Evolutionary conservation across 2,888 invertebrate genomes (phyloP), one percentile per base, ranked within the genome.

Genomic region (Drosophila hamatofila): DNA sequence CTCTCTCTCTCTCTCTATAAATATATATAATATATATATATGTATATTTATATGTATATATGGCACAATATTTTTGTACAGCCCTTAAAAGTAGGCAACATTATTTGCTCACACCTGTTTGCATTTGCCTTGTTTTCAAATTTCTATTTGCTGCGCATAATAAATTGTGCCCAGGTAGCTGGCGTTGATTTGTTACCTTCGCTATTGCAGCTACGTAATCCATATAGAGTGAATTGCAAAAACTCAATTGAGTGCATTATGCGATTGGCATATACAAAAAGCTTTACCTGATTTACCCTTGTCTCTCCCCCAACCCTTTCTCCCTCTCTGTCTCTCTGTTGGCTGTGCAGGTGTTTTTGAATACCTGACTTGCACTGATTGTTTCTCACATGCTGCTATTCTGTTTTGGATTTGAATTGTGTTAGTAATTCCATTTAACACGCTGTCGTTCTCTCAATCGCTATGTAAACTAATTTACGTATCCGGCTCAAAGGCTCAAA

Each of bases 171-270:
- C 9, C 21, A 9, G n/a, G 16, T 18, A 41, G 41, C 44, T 54
- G n/a, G 48, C 39, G 37, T 27, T 59, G 66, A 61, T 68, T 61
- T 73, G 72, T 72, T 81, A 55, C 62, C 49, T 44, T 5, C n/a
- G 11, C 25, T 4, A n/a, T 5, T 9, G 11, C 25, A 25, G 25
- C n/a, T 35, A 35, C 27, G 46, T 33, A 58, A 57, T 52, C 55
- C 52, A 12, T 37, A 23, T 23, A 23, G 9, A 39, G 56, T 41
- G 54, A 2, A 55, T 48, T 60, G 63, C 44, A 49, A 54, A 66
- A 72, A 81, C 80, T 82, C 85, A 88, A 88, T 89, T 84, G 83
- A 73, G 65, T 85, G 86, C 86, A 84, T 89, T 83, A 89, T 68
- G 60, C 64, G 59, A 64, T 30, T 52, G 52, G 33, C 23, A 63